Conservation (phyloP, 2,888 invertebrate species). For the Steromphala cineraria region DNA sequence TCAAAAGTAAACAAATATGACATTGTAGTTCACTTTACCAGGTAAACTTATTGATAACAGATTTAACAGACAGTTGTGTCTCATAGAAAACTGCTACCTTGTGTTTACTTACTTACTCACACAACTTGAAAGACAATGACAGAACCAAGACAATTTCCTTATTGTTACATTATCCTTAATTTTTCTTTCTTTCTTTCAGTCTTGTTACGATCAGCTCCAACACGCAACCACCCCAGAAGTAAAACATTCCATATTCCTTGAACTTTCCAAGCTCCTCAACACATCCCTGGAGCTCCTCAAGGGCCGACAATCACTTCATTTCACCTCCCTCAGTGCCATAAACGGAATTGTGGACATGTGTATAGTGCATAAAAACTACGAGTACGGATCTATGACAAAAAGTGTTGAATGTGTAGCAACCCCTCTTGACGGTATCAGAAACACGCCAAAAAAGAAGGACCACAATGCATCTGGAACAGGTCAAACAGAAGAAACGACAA, state of each 20-base stretch:
- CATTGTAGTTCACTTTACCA: too few species aligned
- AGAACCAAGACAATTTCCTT: too few species aligned
- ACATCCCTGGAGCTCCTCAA: conserved; percentile 79
- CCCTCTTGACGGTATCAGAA: conserved; percentile 8
- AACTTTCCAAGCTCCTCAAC: conserved; percentile 78
- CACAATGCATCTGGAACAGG: neutral
- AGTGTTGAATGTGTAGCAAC: conserved; percentile 34
- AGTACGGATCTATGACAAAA: conserved; percentile 53
- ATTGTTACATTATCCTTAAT: too few species aligned
- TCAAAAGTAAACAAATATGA: too few species aligned
- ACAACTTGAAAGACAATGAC: too few species aligned
- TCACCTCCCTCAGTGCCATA: conserved; percentile 80
- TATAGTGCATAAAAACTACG: conserved; percentile 75
- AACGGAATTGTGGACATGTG: conserved; percentile 79
- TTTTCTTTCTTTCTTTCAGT: conserved; percentile 44
- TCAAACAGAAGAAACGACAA: conserved; percentile 2
- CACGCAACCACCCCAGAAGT: conserved; percentile 47
- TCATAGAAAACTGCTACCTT: too few species aligned
- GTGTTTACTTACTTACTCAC: too few species aligned
- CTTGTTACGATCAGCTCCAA: conserved; percentile 65
- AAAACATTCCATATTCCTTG: conserved; percentile 70
- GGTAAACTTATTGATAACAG: too few species aligned
- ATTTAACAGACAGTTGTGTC: too few species aligned
- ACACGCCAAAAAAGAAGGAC: conserved; percentile 12
- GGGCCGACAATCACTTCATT: conserved; percentile 80